Evolutionary conservation across 2,888 invertebrate genomes (phyloP), one percentile per base, ranked within the genome.

Genomic region (Daptonema setosum): DNA sequence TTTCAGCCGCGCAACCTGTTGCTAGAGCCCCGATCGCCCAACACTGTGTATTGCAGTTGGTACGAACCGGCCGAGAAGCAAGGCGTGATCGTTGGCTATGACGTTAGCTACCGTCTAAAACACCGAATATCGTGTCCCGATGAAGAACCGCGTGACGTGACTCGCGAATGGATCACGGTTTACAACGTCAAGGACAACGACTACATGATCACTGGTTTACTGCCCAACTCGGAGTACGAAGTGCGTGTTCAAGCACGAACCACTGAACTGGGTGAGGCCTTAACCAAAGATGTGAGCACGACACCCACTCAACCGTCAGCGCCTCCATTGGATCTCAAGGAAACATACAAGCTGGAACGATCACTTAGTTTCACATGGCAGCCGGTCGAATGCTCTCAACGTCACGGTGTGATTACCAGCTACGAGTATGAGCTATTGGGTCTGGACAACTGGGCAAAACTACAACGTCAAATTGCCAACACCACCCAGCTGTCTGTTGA

Each of bases 391-490:
- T 69, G 69, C 59, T 66, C 66, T n/a, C 69, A 69, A 60, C 60
- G 68, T 1, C 69, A 69, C 58, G 69, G 69, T 45, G 62, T 65
- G 50, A 66, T 69, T 57, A 62, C 63, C 59, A 66, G 66, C 60
- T 69, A 69, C 62, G 69, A 69, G 60, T 69, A 69, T 58, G 69
- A 69, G 59, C 66, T 69, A 55, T 57, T 68, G 20, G 69, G 69
- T 28, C 66, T 65, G 57, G 69, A 69, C 56, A 67, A 68, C 55
- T 69, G 69, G 69, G 69, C 69, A 29, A 69, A 69, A 56, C 60
- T 69, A 28, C 68, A 69, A 55, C 57, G 70, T 26, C 68, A 69
- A 54, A 66, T 69, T 53, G 68, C 67, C 50, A 69, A 69, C 60
- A 69, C 67, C 8, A 65, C 68, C 11, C 62, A 66, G 24, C 47